Base-by-base conservation (phyloP, 2,888 invertebrate genomes). In the Petrolisthes cinctipes region DNA sequence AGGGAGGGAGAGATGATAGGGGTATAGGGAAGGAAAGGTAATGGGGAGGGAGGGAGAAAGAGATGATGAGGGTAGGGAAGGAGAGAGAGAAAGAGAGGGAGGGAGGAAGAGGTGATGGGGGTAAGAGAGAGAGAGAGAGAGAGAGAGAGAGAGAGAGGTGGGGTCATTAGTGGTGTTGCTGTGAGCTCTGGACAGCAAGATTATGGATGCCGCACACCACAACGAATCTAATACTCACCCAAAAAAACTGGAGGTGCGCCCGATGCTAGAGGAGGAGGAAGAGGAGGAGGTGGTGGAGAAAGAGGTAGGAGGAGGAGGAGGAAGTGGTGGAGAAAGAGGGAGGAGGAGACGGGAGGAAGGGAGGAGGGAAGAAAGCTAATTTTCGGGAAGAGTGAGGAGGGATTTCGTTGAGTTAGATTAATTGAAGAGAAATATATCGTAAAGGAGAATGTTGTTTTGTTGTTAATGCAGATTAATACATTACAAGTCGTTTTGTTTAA, bases 101-200 rank as follows among this genome's bases (percentile, higher is more conserved):
- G n/a, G 11, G 75, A 51, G 56, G 66, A 57, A 53, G 20, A n/a
- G 37, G 56, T 11, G 75, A 56, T 57, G 57, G 83, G 76, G 75
- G 51, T 66, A 66, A 51, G 20, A 23, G 85, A 79, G 66, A 37
- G 54, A 57, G 73, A 61, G 37, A 23, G 37, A n/a, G 73, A 57
- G 68, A n/a, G 66, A 20, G 80, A 37, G 14, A 14, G 66, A 14
- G 53, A 53, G 14, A 37, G 5, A 61, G 66, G 37, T 53, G 56
- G 54, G 57, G 85, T 85, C 85, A 85, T 85, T 85, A 85, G 85
- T 53, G 85, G 78, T 54, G 79, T 75, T 68, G 85, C 68, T 79
- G 85, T 85, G 56, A 85, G 85, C 71, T 85, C 85, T 85, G 53
- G 85, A 85, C 85, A 85, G 79, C 37, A 23, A 78, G 80, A 85